Base-by-base conservation (phyloP, 2,113 vertebrate species). In the Diphyllodes magnificus region DNA sequence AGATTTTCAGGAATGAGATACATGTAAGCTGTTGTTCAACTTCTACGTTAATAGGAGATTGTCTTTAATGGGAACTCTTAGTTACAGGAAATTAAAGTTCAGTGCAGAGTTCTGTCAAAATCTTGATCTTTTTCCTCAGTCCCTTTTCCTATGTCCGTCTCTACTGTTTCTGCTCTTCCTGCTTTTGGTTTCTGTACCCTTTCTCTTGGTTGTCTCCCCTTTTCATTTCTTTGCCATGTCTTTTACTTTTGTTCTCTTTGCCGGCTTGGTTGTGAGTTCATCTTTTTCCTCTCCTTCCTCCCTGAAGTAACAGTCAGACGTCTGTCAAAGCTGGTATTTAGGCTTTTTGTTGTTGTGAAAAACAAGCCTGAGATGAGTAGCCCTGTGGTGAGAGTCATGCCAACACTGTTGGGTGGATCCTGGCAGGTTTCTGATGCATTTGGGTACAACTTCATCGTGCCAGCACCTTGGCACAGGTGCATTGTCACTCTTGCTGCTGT, bases 131-230 rank as follows among this genome's bases (percentile, higher is more conserved):
- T 66, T 69, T 47, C 10, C 27, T 81, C 35, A 70, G 10, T 27
- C 9, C 2, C 56, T 5, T 63, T 22, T 79, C 10, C n/a, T 9
- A 0, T 44, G 40, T 77, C 22, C 3, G 8, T 45, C 31, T 64
- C n/a, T 23, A 21, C 10, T 61, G 13, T 51, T 44, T 15, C 9
- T 44, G 13, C 8, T 79, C 4, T 91, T 7, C 33, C 9, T 72
- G 22, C 28, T 18, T 78, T 17, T 61, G 28, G 5, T 60, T 90
- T 88, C 27, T 0, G 0, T 72, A 42, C 6, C 6, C 4, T 53
- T 82, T 76, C 9, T 79, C 39, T 23, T 63, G 28, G 1, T 61
- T 83, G 22, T 72, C 15, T 75, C 14, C 11, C 24, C 7, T 76
- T 68, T 24, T 64, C 1, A 24, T 47, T 25, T 81, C 20, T 71